These are phyloP conservation scores for Mesitornis unicolor DNA, from an alignment of 2,113 vertebrate genomes.

Conservation along the genomic window DNA sequence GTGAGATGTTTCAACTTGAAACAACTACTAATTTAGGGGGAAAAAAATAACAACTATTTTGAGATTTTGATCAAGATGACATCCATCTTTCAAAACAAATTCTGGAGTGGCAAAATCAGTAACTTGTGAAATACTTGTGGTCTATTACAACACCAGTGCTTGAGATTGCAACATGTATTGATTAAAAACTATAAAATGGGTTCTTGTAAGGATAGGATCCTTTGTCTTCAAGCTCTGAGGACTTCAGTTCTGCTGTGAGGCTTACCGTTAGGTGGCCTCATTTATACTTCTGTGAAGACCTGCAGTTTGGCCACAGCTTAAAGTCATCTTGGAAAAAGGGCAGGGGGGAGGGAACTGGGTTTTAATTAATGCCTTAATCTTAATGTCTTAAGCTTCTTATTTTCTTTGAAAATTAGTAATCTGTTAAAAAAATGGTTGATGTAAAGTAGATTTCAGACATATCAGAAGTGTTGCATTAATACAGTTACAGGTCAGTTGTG, in stretches of 20 bases:
- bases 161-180: background rate
- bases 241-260: background rate
- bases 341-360: fast-evolving
- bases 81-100: background rate
- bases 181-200: background rate
- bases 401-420: background rate
- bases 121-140: background rate
- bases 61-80: background rate
- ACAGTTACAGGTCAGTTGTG: background rate
- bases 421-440: background rate
- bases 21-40: background rate
- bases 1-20: background rate
- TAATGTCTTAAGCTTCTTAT: background rate
- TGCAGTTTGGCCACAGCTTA: background rate
- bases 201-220: background rate
- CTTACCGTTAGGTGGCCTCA: background rate
- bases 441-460: background rate
- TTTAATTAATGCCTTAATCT: background rate
- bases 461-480: background rate
- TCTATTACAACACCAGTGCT: background rate
- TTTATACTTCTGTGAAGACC: background rate
- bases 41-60: background rate
- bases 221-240: background rate
- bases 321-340: background rate
- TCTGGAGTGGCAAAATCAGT: background rate